Base-by-base conservation (phyloP, 2,888 invertebrate species). In the Neoascia interrupta region DNA sequence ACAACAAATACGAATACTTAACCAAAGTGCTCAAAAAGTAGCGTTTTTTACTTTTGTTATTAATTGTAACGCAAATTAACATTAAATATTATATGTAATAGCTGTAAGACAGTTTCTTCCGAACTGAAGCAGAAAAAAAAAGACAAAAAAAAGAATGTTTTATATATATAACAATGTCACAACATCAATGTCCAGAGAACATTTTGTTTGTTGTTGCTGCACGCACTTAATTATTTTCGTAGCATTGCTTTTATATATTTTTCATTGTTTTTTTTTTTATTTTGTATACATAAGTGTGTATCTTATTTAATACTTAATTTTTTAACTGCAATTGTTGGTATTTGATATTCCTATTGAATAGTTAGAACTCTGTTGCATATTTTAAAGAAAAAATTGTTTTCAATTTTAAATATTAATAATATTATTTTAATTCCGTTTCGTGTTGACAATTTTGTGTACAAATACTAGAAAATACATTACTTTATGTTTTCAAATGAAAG, bases 11-110 rank as follows among this genome's bases (percentile, higher is more conserved):
- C 64, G 72, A 76, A 72, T 76, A 76, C 66, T 73, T 79, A 79
- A 79, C 79, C 79, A 79, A 79, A 79, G 79, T 79, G 79, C 79
- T 79, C 72, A 79, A 79, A 79, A 79, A 34, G 76, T 76, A 76
- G 76, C 70, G 76, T 79, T 73, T 68, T 53, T 79, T 72, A 79
- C 79, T 70, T 75, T 76, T 76, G 63, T 76, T 76, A 76, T 47
- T 64, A 60, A 63, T 37, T 60, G 36, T 64, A 70, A 61, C 41
- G 72, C 76, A 70, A 70, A 51, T 47, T 45, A 53, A 70, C 56
- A 45, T 56, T 16, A 69, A 43, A 61, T 26, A 56, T 21, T 54
- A 56, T 53, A 58, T 76, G 58, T 58, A 74, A 54, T 56, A 70
- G 56, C 47, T 70, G 41, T 70, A 54, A 64, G 58, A 47, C 19